Percentiles rank a stretch among this genome's conserved stretches.
Evolutionary conservation across 2,113 vertebrate species (phyloP).

Genomic region (Pantherophis guttatus): DNA sequence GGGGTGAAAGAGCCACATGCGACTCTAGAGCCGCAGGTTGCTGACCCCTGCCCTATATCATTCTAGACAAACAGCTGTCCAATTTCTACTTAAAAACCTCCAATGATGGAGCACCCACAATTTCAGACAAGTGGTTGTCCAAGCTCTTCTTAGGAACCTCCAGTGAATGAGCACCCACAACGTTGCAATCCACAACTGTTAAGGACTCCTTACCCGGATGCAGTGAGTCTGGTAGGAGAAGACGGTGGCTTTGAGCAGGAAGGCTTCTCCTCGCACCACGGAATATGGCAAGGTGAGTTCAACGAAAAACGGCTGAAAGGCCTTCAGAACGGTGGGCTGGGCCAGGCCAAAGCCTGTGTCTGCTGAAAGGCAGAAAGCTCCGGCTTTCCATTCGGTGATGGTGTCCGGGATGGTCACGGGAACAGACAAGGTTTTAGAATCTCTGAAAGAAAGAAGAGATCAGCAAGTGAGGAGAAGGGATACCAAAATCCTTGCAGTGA

Average conservation of each 20-base stretch:
- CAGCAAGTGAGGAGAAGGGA: not conserved
- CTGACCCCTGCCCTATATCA: too few species aligned
- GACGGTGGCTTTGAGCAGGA: not conserved
- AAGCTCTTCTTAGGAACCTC: not conserved
- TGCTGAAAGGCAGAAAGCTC: not conserved
- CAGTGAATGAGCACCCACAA: not conserved
- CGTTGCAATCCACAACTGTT: not conserved
- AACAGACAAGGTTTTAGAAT: not conserved
- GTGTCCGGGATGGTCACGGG: not conserved
- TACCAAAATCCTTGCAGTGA: not conserved
- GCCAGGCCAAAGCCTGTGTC: not conserved
- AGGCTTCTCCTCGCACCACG: not conserved
- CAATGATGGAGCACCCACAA: not conserved
- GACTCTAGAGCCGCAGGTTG: too few species aligned
- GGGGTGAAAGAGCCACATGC: too few species aligned
- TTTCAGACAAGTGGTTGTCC: not conserved
- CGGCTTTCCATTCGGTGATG: not conserved
- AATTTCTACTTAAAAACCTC: not conserved
- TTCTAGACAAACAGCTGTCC: not conserved
- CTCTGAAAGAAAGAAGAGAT: not conserved
- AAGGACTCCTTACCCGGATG: not conserved
- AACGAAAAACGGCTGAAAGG: not conserved
- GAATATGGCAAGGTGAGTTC: not conserved
- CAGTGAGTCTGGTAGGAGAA: not conserved
- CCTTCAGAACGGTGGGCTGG: not conserved